These are phyloP conservation scores for Sebastes oblongus DNA, from an alignment of 2,797 vertebrate genomes.

Conservation along the genomic window DNA sequence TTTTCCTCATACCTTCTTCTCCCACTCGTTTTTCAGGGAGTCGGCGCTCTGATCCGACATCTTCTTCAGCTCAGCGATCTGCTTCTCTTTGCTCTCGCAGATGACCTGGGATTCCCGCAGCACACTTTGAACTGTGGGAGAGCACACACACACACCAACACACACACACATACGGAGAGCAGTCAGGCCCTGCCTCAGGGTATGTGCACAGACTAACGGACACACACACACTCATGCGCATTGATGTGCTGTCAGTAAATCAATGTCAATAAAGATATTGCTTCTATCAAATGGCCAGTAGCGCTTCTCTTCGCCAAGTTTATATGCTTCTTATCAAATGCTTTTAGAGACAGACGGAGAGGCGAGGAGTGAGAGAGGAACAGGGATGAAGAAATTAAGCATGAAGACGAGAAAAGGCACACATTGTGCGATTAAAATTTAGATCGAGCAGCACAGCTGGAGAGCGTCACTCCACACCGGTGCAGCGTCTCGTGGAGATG, in stretches of 20 bases:
- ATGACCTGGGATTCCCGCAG: constrained; percentile 92
- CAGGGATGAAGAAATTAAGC: neutral
- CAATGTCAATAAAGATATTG: constrained; percentile 44
- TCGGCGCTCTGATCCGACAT: constrained; percentile 90
- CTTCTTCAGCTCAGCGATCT: constrained; percentile 93
- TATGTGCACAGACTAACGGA: constrained; percentile 26
- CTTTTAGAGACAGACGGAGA: constrained; percentile 8
- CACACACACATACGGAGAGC: constrained; percentile 20
- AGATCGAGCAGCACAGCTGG: constrained; percentile 68
- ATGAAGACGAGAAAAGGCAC: neutral
- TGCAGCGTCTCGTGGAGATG: constrained; percentile 9
- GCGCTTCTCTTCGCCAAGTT: constrained; percentile 11
- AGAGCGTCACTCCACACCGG: constrained; percentile 59
- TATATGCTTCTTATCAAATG: neutral
- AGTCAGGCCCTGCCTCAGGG: constrained; percentile 57
- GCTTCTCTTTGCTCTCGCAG: constrained; percentile 91
- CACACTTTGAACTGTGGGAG: constrained; percentile 89
- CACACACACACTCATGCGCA: constrained; percentile 1
- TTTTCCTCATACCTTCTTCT: constrained; percentile 89
- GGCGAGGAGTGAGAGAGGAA: neutral
- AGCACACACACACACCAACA: constrained; percentile 23
- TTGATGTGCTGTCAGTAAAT: constrained; percentile 42
- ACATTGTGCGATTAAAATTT: constrained; percentile 32
- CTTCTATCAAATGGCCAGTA: constrained; percentile 25
- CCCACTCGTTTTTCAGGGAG: constrained; percentile 92